phyloP scores from a whole-genome alignment of 2,797 vertebrate genomes.

The Coilia nasus region DNA sequence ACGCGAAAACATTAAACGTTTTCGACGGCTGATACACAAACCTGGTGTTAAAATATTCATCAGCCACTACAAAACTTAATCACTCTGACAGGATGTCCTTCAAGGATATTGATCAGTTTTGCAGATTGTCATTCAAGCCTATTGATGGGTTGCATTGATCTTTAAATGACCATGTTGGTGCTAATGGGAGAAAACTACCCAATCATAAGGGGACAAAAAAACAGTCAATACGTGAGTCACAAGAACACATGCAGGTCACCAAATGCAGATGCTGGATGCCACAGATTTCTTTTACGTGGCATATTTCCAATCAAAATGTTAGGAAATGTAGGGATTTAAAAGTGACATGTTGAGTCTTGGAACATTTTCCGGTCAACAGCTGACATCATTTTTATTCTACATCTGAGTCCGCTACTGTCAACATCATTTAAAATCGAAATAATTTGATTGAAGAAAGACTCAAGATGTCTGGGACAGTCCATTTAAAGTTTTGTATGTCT shows the following conservation, averaged over 20 bases:
- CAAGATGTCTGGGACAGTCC: neutral
- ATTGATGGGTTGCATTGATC: neutral
- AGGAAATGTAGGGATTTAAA: neutral
- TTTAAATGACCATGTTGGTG: neutral
- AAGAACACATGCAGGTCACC: neutral
- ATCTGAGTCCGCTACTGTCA: neutral
- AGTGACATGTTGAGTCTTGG: too few species aligned
- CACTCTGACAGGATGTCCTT: neutral
- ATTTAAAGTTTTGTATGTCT: neutral
- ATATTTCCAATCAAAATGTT: neutral
- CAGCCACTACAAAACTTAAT: neutral
- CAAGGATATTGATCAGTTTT: constrained; percentile 13
- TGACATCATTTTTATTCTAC: neutral
- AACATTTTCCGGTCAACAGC: neutral
- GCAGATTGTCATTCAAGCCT: neutral
- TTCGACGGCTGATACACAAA: neutral
- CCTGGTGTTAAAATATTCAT: neutral
- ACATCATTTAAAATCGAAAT: neutral
- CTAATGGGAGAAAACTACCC: neutral
- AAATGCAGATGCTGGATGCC: neutral
- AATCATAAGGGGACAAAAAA: constrained; percentile 3
- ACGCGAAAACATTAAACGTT: neutral
- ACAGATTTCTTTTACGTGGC: neutral
- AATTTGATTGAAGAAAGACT: neutral
- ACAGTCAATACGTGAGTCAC: neutral